A percentile compares a stretch with the other conserved stretches of the same genome.
Conservation (phyloP, 2,888 invertebrate genomes). For the Mesochorus sp. region DNA sequence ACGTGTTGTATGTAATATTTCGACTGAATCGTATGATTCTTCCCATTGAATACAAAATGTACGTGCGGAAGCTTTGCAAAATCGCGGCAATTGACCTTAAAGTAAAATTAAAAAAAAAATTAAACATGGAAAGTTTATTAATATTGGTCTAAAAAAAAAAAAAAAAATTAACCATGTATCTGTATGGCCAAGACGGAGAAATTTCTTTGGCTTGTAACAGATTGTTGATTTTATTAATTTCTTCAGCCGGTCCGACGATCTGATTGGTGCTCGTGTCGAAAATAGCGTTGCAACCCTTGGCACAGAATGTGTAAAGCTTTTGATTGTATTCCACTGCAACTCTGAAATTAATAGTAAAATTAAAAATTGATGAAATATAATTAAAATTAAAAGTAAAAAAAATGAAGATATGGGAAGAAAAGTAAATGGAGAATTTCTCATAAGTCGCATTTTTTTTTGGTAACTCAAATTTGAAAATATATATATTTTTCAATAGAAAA, state of each 20-base stretch:
- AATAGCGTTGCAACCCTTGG: conserved; percentile 78
- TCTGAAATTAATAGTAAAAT: conserved; percentile 61
- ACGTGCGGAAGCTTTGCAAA: conserved; percentile 85
- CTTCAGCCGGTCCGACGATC: conserved; percentile 80
- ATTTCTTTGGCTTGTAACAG: conserved; percentile 77
- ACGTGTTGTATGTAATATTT: conserved; percentile 85
- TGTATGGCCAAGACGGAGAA: conserved; percentile 57
- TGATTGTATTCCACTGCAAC: conserved; percentile 64
- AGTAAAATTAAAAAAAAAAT: conserved; percentile 6
- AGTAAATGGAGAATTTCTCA: background rate
- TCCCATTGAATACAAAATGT: conserved; percentile 84
- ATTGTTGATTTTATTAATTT: conserved; percentile 80
- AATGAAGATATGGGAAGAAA: background rate
- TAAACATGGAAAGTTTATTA: conserved; percentile 1
- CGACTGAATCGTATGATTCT: conserved; percentile 85
- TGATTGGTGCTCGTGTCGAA: conserved; percentile 81
- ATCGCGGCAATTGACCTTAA: conserved; percentile 85
- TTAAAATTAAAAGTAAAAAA: no score
- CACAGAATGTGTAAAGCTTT: conserved; percentile 74
- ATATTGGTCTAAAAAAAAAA: background rate
- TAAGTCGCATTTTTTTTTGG: background rate
- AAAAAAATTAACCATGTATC: conserved; percentile 63
- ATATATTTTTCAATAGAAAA: background rate
- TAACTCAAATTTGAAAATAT: background rate
- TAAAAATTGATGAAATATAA: background rate